Evolutionary conservation across 2,888 invertebrate genomes (phyloP).

Genomic region (Melikaiella ostensackeni): DNA sequence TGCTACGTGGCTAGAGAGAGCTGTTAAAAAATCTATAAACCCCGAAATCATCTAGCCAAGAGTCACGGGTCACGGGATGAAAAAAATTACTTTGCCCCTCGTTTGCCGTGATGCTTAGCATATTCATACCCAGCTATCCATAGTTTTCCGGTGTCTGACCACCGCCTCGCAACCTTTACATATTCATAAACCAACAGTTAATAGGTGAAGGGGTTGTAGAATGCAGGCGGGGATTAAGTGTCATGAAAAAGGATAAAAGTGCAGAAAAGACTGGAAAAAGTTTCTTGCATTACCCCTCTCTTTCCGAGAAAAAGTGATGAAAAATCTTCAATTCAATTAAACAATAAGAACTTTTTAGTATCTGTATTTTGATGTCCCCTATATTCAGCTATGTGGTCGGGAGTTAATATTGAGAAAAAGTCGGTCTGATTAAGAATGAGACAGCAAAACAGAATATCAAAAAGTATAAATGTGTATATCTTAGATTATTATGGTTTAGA

Average conservation of each 20-base stretch:
- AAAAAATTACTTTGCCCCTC: constrained; percentile 62
- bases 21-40: constrained; percentile 21
- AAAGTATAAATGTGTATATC: too few relatives aligned
- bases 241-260: constrained; percentile 32
- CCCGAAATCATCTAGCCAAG: constrained; percentile 2
- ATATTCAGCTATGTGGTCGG: too few relatives aligned
- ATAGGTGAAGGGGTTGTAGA: constrained; percentile 31
- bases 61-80: constrained; percentile 47
- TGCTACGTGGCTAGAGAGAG: not conserved
- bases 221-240: constrained; percentile 25
- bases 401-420: too few relatives aligned
- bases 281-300: not conserved
- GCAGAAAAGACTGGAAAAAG: constrained; percentile 9
- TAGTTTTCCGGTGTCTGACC: constrained; percentile 72
- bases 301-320: not conserved
- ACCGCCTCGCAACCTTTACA: constrained; percentile 63
- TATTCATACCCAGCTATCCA: constrained; percentile 66
- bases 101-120: constrained; percentile 65
- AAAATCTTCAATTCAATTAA: not conserved
- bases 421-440: too few relatives aligned
- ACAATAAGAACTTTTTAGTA: not conserved
- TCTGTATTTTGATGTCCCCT: too few relatives aligned
- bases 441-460: too few relatives aligned
- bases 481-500: too few relatives aligned
- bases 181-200: constrained; percentile 66